These are phyloP conservation scores for Hemibagrus guttatus DNA, from an alignment of 2,797 vertebrate genomes.

Conservation along the genomic window DNA sequence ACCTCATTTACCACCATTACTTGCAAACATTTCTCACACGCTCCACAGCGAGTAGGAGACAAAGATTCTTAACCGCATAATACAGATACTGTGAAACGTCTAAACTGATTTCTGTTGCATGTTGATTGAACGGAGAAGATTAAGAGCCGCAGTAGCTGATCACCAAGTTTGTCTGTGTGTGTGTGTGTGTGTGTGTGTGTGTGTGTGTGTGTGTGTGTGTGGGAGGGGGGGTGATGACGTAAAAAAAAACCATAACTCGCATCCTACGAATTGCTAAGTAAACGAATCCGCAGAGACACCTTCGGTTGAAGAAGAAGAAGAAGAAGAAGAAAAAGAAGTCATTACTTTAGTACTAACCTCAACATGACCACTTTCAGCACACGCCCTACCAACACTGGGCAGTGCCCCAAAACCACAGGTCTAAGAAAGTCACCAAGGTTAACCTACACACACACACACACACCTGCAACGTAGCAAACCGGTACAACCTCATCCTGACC, in stretches of 20 bases:
- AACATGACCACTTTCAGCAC: not conserved
- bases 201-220: too few relatives aligned
- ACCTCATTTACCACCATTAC: constrained; percentile 30
- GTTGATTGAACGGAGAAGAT: too few relatives aligned
- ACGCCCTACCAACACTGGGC: constrained; percentile 1
- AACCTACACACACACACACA: not conserved
- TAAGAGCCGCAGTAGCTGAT: too few relatives aligned
- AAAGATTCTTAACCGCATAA: constrained; percentile 10
- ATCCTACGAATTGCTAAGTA: not conserved
- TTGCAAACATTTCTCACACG: constrained; percentile 14
- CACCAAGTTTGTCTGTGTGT: too few relatives aligned
- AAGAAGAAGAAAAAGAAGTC: not conserved
- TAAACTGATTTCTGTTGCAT: not conserved
- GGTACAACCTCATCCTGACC: constrained; percentile 40
- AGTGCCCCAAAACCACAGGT: constrained; percentile 36
- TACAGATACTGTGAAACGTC: not conserved
- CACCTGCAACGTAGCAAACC: not conserved
- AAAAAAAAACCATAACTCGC: too few relatives aligned
- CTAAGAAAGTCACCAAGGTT: not conserved
- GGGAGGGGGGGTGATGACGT: not conserved
- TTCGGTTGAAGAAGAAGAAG: not conserved
- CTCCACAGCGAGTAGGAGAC: not conserved
- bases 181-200: too few relatives aligned
- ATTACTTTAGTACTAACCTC: not conserved
- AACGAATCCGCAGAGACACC: not conserved